Percentiles rank a stretch among this genome's conserved stretches.
phyloP scores from a whole-genome alignment of 2,113 vertebrate species.

The Phainopepla nitens region DNA sequence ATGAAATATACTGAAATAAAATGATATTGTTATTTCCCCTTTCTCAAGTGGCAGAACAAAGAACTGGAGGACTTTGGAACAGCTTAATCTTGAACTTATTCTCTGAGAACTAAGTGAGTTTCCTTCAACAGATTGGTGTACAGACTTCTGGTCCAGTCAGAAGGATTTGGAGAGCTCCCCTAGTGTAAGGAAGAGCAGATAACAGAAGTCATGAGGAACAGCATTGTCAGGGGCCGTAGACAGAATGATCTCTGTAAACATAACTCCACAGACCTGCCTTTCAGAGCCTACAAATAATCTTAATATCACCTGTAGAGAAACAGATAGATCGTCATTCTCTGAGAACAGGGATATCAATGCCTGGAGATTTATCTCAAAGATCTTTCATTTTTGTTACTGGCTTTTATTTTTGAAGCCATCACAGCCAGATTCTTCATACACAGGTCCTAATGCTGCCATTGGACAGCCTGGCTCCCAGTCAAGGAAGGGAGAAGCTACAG shows the following conservation, averaged over 20 bases:
- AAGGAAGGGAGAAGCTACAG: not conserved
- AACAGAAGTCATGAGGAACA: not conserved
- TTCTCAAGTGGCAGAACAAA: not conserved
- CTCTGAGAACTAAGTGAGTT: not conserved
- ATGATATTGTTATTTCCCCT: not conserved
- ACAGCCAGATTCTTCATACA: not conserved
- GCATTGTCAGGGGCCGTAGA: accelerated
- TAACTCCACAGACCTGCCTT: not conserved
- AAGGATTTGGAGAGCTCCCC: not conserved
- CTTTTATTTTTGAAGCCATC: not conserved
- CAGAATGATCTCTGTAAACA: not conserved
- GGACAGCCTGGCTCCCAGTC: not conserved
- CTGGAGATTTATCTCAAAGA: not conserved
- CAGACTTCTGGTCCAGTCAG: not conserved
- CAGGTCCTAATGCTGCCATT: not conserved
- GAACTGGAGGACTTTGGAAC: not conserved
- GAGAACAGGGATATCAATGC: not conserved
- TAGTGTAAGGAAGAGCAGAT: not conserved
- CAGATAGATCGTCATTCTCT: not conserved
- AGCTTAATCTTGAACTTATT: not conserved
- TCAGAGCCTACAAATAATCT: not conserved
- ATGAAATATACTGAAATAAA: not conserved
- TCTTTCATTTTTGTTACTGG: not conserved
- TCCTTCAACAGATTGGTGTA: not conserved
- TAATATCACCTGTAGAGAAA: not conserved